Evolutionary conservation across 2,797 vertebrate genomes (phyloP).

Genomic region (Orientallactaga sibirica): DNA sequence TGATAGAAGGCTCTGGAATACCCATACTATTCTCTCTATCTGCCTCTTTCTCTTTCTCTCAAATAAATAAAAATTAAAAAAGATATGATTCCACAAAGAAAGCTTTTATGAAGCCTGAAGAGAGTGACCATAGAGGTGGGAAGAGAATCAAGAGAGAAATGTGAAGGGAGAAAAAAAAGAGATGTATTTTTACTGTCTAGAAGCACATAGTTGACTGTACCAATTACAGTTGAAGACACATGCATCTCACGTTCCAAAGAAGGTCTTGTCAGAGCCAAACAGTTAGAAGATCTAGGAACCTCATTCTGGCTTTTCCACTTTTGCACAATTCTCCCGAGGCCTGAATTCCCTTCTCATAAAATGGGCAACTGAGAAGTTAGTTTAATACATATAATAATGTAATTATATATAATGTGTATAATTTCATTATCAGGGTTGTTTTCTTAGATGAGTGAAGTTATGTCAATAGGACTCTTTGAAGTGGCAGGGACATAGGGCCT

Average conservation of each 20-base stretch:
- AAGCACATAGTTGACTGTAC: background rate
- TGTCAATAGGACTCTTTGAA: constrained; percentile 69
- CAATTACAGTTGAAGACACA: background rate
- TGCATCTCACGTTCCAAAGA: background rate
- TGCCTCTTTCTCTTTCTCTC: no score
- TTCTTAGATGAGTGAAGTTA: constrained; percentile 64
- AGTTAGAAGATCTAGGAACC: background rate
- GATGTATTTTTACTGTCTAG: accelerated
- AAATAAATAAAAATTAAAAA: no score
- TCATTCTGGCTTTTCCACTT: constrained; percentile 65
- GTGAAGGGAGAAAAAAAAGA: background rate
- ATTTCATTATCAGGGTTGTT: constrained; percentile 62
- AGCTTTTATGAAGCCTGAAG: background rate
- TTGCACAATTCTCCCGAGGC: constrained; percentile 47
- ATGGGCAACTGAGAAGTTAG: constrained; percentile 49
- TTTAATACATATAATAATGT: constrained; percentile 72
- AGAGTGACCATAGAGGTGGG: background rate
- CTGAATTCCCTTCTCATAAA: constrained; percentile 64
- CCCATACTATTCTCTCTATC: no score
- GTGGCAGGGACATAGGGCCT: background rate
- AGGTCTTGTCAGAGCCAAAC: background rate
- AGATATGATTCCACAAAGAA: background rate
- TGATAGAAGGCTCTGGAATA: no score
- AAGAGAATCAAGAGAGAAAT: background rate
- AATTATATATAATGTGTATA: constrained; percentile 63